Percentiles rank a stretch among this genome's conserved stretches.
Conservation (phyloP, 2,113 vertebrate species). For the Carassius carassius region DNA sequence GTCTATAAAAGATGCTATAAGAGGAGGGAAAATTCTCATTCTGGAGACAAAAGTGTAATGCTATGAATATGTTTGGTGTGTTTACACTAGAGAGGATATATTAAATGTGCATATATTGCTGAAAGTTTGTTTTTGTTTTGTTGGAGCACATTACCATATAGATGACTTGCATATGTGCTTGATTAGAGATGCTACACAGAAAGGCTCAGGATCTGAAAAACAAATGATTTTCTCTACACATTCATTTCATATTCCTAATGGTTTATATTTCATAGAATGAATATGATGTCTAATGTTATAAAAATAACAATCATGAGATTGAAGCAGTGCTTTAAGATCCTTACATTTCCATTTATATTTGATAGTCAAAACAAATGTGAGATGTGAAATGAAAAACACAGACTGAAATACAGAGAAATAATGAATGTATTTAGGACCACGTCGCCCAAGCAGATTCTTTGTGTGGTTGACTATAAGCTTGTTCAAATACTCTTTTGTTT, state of each 20-base stretch:
- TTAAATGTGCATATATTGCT: background rate
- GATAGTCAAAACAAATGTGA: background rate
- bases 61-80: background rate
- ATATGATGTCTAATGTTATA: background rate
- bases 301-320: background rate
- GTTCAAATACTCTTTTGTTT: constrained; percentile 27
- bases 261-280: background rate
- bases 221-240: background rate
- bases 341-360: background rate
- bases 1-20: no score
- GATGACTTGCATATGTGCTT: background rate
- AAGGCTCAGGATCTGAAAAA: background rate
- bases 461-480: background rate
- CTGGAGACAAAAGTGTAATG: background rate
- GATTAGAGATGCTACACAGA: background rate
- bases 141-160: background rate
- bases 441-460: background rate
- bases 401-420: background rate
- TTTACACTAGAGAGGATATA: background rate
- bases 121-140: background rate
- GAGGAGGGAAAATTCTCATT: background rate
- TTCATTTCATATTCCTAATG: background rate
- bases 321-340: background rate
- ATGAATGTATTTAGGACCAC: background rate
- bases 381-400: background rate